Evolutionary conservation across 2,888 invertebrate species (phyloP), one percentile per base, ranked within the genome.

Genomic region (Dasypogon diadema): DNA sequence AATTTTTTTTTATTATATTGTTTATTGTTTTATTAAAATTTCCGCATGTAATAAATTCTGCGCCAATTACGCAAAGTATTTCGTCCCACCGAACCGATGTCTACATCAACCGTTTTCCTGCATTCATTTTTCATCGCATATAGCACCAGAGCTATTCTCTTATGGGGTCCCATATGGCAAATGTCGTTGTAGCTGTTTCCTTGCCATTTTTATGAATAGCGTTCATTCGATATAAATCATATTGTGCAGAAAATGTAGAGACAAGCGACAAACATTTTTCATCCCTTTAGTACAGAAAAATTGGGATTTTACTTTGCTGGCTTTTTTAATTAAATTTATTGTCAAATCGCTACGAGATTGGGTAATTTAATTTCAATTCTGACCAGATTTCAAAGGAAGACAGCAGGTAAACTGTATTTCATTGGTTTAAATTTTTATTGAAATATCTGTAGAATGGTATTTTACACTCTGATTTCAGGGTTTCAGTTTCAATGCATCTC

Each of bases 151-250:
- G 42, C 42, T 12, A 42, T 42, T 12, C 12, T 22, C 21, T 12
- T 8, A 51, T 21, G 60, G n/a, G n/a, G 60, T 37, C 60, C 60
- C 60, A 60, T 60, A 60, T 60, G 60, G 37, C 37, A 37, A 30
- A 60, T 60, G 37, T 60, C 37, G 37, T 18, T 21, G 18, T 12
- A 30, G 21, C 34, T 18, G 37, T 18, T 21, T 60, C 37, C 37
- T 12, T 42, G 37, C 21, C 34, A 18, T 60, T 60, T 60, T 60
- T 60, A 30, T 58, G 58, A 30, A 58, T 30, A 14, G 26, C 14
- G 58, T 30, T 58, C 21, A 60, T 60, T 60, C 60, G 60, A 60
- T 60, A 34, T 60, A 60, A 60, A 60, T 60, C 60, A 60, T 37
- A 34, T 60, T 30, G 60, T 21, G 12, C 37, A 60, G 60, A 60